A percentile compares a stretch with the other conserved stretches of the same genome.
Conservation (phyloP, 2,888 invertebrate species). For the Fragum whitleyi region DNA sequence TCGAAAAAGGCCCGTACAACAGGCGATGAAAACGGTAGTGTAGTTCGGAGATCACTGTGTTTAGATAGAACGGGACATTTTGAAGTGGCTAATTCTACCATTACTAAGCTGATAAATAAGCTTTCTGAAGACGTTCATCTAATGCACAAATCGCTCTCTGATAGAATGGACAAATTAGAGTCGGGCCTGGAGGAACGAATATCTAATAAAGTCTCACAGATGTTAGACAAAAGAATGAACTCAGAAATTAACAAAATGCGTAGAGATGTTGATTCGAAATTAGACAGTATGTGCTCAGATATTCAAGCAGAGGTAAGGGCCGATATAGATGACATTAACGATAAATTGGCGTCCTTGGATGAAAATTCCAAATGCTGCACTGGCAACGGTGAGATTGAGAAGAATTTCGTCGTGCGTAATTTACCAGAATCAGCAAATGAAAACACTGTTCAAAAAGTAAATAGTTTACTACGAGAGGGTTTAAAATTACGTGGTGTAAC, state of each 20-base stretch:
- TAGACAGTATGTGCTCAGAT: not conserved
- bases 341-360: not conserved
- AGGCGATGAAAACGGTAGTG: too few species aligned
- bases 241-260: constrained; percentile 22
- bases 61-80: not conserved
- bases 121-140: constrained; percentile 14
- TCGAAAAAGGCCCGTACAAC: constrained; percentile 2
- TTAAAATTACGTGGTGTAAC: not conserved
- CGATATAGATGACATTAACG: constrained; percentile 11
- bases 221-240: constrained; percentile 23
- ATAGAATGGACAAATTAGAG: constrained; percentile 29
- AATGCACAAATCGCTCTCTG: constrained; percentile 2
- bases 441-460: constrained; percentile 9
- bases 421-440: constrained; percentile 18
- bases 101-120: not conserved
- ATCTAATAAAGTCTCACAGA: constrained; percentile 10
- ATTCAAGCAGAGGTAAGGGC: constrained; percentile 9
- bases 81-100: not conserved
- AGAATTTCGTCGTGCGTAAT: constrained; percentile 1
- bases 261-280: constrained; percentile 20
- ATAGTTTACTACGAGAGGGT: not conserved
- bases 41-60: not conserved
- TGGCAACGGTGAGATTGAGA: not conserved
- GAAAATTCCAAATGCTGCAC: not conserved
- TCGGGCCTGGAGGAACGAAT: constrained; percentile 29